Base-by-base conservation (phyloP, 2,888 invertebrate species). In the Agonopterix alstromeriana region DNA sequence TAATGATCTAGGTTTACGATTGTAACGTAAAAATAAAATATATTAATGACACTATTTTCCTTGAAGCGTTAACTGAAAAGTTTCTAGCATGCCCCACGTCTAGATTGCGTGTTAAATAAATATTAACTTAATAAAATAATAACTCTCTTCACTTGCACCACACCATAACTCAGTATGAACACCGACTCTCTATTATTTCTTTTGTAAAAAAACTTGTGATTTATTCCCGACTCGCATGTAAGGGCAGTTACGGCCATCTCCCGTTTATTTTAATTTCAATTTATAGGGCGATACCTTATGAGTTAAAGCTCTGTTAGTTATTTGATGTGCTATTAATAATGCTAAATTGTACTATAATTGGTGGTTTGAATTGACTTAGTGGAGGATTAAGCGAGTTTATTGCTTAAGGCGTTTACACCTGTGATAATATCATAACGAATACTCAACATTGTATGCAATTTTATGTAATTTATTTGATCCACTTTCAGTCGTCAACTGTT, bases 211-310 rank as follows among this genome's bases (percentile, higher is more conserved):
- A 75, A 75, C 58, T 51, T 57, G 76, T 84, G 83, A 87, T 87
- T 86, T 85, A 87, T 81, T 74, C 70, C 56, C 53, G 57, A 53
- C 67, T 72, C 60, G 73, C 81, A 74, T 76, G 80, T 76, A 73
- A 75, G 75, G 76, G 72, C 72, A 70, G 73, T 67, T 67, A 69
- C 68, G 64, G 63, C 63, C 67, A 69, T 69, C 67, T 69, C 56
- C 63, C 69, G 73, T 74, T 75, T 78, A 84, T 82, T 85, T 82
- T 84, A 86, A 85, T 86, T 84, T 87, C 84, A 85, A 86, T 87
- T 86, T 87, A 87, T 84, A 77, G 72, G 68, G 69, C 72, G 62
- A 77, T 77, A 71, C 67, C 70, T 75, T 67, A 65, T 63, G 61
- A 65, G 61, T 60, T 63, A 60, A 57, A 53, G 57, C 50, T n/a